Evolutionary conservation across 2,797 vertebrate species (phyloP).

Genomic region (Heterohyrax brucei): DNA sequence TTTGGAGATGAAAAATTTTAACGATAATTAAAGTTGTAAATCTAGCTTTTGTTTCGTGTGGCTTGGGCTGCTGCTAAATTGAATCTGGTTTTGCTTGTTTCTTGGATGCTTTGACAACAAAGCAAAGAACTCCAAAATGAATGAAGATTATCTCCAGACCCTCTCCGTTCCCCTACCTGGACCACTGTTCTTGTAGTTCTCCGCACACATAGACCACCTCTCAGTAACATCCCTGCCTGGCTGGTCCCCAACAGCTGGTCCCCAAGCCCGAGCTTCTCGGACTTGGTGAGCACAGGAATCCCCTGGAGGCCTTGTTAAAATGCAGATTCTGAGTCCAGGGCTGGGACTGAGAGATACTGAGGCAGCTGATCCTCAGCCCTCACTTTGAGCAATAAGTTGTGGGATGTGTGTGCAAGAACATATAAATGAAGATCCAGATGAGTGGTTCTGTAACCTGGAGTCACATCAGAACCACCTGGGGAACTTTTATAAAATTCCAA

Average conservation of each 20-base stretch:
- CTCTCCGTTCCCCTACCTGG: background rate
- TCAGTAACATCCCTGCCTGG: background rate
- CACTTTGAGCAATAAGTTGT: background rate
- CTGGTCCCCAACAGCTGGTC: background rate
- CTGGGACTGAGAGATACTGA: background rate
- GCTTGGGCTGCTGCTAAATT: slow-evolving; percentile 53
- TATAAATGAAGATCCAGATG: background rate
- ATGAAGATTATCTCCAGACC: slow-evolving; percentile 10
- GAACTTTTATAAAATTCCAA: background rate
- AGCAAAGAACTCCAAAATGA: slow-evolving; percentile 55
- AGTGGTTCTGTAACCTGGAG: background rate
- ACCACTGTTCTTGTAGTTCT: background rate
- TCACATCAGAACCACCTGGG: background rate
- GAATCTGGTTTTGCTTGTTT: slow-evolving; percentile 67
- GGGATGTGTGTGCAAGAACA: background rate
- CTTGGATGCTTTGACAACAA: slow-evolving; percentile 50
- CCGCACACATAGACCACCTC: background rate
- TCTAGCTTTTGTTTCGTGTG: slow-evolving; percentile 55
- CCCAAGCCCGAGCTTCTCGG: background rate
- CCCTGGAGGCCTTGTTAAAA: background rate
- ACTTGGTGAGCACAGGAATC: background rate
- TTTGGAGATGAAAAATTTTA: slow-evolving; percentile 55
- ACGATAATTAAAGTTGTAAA: slow-evolving; percentile 68
- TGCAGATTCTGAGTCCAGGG: background rate
- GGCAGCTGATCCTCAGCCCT: background rate